phyloP scores from a whole-genome alignment of 2,888 invertebrate species.

The Aporophyla nigra region DNA sequence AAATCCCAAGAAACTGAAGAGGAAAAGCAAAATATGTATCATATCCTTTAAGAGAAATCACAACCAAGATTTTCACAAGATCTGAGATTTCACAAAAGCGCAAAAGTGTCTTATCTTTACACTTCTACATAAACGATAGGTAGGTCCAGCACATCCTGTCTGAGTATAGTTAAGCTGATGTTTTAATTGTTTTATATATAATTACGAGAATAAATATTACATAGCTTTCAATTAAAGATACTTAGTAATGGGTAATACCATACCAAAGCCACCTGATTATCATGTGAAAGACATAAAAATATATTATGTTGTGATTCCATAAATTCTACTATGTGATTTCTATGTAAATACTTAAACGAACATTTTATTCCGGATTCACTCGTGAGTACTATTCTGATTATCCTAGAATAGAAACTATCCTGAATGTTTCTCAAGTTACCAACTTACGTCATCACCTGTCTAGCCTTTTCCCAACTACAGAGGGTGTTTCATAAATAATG shows the following conservation, averaged over 20 bases:
- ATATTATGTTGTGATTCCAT: slow-evolving; percentile 40
- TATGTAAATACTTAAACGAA: slow-evolving; percentile 13
- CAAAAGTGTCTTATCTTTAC: not conserved
- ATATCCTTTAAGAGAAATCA: not conserved
- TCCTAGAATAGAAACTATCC: not conserved
- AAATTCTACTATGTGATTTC: slow-evolving; percentile 22
- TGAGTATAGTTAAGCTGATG: not conserved
- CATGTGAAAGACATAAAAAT: slow-evolving; percentile 52
- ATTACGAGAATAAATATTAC: not conserved
- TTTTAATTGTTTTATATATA: not conserved
- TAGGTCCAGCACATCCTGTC: not conserved
- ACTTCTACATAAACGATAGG: not conserved
- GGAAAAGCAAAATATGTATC: not conserved
- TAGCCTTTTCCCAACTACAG: not conserved
- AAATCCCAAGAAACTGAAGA: not conserved
- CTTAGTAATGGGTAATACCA: slow-evolving; percentile 26
- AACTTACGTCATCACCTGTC: not conserved
- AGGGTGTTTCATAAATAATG: too few relatives aligned
- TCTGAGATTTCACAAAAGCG: not conserved
- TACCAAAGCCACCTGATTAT: slow-evolving; percentile 23
- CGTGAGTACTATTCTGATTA: not conserved
- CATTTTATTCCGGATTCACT: not conserved
- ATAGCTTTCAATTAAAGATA: not conserved
- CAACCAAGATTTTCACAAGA: too few relatives aligned
- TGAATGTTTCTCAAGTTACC: not conserved